Evolutionary conservation across 2,113 vertebrate genomes (phyloP), one percentile per base, ranked within the genome.

Genomic region (Pluvialis apricaria): DNA sequence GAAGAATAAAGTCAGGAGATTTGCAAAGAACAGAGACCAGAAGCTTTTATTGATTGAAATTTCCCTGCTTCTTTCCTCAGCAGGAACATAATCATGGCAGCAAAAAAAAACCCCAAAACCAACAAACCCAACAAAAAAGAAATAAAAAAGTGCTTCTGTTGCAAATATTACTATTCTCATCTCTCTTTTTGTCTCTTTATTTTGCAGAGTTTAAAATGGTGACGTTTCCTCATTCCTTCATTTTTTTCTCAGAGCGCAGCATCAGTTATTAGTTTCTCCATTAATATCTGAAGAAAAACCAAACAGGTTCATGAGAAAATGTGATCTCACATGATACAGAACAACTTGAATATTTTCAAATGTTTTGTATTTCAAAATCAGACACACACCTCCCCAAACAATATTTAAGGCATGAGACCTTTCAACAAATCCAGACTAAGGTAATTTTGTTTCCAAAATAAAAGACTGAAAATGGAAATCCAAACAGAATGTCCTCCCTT

Each of bases 41-140:
- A 82, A 72, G 51, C 15, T 83, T 94, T 91, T 85, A 92, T 58
- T 85, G 60, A 82, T 8, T 55, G 57, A 82, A 62, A 82, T 44
- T 64, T 83, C 65, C 52, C 76, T 47, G 65, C 86, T 96, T 90
- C 61, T 83, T 92, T 86, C n/a, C 21, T 94, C 92, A 96, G 92
- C 75, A n/a, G 83, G 45, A 80, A 87, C 78, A 71, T 16, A 55
- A 86, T 36, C n/a, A 82, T 6, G 15, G 70, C 57, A 93, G 78
- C 11, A 81, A 34, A 11, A 1, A 38, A 76, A n/a, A 47, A 47
- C 42, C 42, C 11, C 11, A 42, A 42, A 45, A 44, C 15, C 44
- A n/a, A n/a, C 15, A 44, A 6, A 24, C 49, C 49, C 12, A 51
- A 51, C 11, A 40, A 60, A 45, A 84, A 60, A 11, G 1, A 49